Conservation (phyloP, 2,113 vertebrate genomes). For the Bucco capensis region DNA sequence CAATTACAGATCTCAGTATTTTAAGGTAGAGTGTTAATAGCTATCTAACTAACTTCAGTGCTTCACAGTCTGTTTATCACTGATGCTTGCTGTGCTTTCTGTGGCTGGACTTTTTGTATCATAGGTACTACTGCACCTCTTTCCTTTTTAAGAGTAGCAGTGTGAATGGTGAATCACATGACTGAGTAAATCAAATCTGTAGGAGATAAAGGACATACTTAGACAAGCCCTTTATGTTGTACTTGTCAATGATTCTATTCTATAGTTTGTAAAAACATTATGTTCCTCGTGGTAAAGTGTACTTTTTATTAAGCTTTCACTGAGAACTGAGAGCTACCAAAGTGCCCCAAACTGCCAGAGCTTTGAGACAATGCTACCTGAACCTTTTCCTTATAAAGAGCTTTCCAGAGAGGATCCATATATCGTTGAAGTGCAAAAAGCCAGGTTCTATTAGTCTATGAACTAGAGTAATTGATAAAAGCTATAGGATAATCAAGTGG, state of each 20-base stretch:
- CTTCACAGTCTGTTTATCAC: not conserved
- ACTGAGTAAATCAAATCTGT: constrained; percentile 26
- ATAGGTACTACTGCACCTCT: not conserved
- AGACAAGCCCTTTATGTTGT: not conserved
- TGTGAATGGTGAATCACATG: constrained; percentile 6
- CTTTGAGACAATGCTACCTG: constrained; percentile 2
- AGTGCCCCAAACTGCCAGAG: not conserved
- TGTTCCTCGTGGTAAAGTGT: not conserved
- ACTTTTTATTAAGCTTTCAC: constrained; percentile 11
- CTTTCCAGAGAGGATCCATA: constrained; percentile 2
- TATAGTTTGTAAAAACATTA: not conserved
- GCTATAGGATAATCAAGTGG: not conserved
- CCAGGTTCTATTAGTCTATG: not conserved
- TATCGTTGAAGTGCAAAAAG: constrained; percentile 37
- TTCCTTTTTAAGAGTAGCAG: not conserved
- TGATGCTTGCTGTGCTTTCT: not conserved
- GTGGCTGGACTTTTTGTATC: not conserved
- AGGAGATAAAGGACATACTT: not conserved
- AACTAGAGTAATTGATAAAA: constrained; percentile 35
- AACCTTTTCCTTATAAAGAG: not conserved
- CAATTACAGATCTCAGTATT: not conserved
- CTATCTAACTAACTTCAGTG: not conserved
- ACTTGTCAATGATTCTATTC: constrained; percentile 13
- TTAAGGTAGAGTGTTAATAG: not conserved
- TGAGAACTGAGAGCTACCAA: not conserved